A percentile compares a stretch with the other conserved stretches of the same genome.
Conservation (phyloP, 2,113 vertebrate genomes). For the Eonycteris spelaea region DNA sequence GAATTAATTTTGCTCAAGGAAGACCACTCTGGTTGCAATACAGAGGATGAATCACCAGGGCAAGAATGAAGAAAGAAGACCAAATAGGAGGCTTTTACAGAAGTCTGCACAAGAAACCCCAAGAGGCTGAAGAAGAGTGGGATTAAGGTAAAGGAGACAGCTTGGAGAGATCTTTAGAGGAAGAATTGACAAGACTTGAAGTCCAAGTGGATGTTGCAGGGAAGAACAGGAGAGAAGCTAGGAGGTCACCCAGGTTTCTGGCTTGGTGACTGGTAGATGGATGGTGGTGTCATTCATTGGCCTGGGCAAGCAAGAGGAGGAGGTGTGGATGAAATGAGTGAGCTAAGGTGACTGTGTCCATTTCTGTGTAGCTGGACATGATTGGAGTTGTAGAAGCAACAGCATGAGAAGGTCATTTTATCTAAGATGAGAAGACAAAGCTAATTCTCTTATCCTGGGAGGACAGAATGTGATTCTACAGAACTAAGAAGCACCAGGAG, state of each 20-base stretch:
- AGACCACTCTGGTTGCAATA: neutral
- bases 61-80: neutral
- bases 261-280: too few species aligned
- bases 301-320: neutral
- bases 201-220: neutral
- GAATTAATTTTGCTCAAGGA: neutral
- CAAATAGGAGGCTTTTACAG: neutral
- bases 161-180: neutral
- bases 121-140: neutral
- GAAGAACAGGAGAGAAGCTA: neutral
- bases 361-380: neutral
- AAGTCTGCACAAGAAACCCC: neutral
- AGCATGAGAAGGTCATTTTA: neutral
- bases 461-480: neutral
- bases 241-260: neutral
- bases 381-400: neutral
- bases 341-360: neutral
- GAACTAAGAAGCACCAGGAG: neutral
- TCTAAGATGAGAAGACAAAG: neutral
- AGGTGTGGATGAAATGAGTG: neutral
- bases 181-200: neutral
- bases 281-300: neutral
- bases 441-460: neutral
- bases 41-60: neutral
- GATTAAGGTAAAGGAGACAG: neutral